phyloP scores from a whole-genome alignment of 2,888 invertebrate species.

The Drosophila kanekoi region DNA sequence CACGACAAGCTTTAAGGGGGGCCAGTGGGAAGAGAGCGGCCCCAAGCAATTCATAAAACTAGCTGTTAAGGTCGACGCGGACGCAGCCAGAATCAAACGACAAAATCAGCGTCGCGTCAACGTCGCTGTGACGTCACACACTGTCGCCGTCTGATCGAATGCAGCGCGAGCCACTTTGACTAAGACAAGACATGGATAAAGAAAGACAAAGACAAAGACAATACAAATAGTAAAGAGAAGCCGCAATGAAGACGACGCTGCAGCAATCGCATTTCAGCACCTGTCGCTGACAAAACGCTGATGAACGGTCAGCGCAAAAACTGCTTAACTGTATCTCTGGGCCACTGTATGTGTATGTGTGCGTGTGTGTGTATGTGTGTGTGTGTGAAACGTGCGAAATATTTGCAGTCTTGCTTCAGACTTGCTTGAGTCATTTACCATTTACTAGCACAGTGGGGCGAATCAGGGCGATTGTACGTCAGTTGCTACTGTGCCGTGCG shows the following conservation, averaged over 20 bases:
- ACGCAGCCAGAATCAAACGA: conserved; percentile 36
- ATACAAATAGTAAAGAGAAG: conserved; percentile 16
- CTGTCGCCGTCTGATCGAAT: conserved; percentile 6
- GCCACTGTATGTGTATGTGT: conserved; percentile 11
- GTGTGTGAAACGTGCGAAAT: conserved; percentile 70
- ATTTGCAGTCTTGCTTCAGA: conserved; percentile 57
- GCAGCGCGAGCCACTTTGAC: conserved; percentile 23
- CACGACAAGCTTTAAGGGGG: conserved; percentile 21
- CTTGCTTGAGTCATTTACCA: conserved; percentile 70
- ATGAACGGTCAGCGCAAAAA: conserved; percentile 52
- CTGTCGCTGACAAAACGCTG: conserved; percentile 55
- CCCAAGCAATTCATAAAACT: conserved; percentile 51
- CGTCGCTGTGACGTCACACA: conserved; percentile 39
- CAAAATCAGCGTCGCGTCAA: conserved; percentile 35
- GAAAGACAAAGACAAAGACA: conserved; percentile 12
- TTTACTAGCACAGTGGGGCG: conserved; percentile 63
- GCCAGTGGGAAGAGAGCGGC: conserved; percentile 13
- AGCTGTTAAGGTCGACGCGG: conserved; percentile 55
- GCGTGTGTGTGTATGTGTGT: conserved; percentile 21
- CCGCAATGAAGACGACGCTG: conserved; percentile 16
- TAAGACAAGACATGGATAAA: conserved; percentile 6
- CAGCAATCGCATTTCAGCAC: conserved; percentile 55
- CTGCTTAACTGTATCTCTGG: conserved; percentile 59
- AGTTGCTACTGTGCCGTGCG: conserved; percentile 6
- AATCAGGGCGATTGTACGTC: conserved; percentile 1